A percentile compares a stretch with the other conserved stretches of the same genome.
These are phyloP conservation scores for Leptinotarsa undecemlineata DNA, from an alignment of 1,140 invertebrate genomes.

Conservation along the genomic window DNA sequence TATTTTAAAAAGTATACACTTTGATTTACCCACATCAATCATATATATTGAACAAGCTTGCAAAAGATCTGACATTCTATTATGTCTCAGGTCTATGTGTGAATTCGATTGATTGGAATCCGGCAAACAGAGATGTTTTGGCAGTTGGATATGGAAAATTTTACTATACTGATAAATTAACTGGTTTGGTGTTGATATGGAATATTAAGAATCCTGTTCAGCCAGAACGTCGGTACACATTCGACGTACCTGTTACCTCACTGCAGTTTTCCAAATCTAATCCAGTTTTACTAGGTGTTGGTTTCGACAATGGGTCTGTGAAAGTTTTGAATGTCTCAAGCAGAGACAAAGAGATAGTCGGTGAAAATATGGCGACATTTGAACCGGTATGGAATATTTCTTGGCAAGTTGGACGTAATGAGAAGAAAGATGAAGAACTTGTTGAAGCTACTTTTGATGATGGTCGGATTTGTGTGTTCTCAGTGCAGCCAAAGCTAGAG, in stretches of 20 bases:
- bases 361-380: constrained; percentile 57
- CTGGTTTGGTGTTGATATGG: constrained; percentile 78
- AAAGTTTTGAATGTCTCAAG: constrained; percentile 71
- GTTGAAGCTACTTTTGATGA: constrained; percentile 52
- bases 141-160: constrained; percentile 74
- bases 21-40: too few species aligned
- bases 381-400: constrained; percentile 69
- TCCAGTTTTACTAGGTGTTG: constrained; percentile 76
- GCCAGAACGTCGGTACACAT: constrained; percentile 74
- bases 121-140: constrained; percentile 65
- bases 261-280: constrained; percentile 70
- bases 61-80: too few species aligned
- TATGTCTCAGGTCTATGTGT: constrained; percentile 54
- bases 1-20: too few species aligned
- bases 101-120: constrained; percentile 66
- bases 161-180: constrained; percentile 57
- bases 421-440: constrained; percentile 47
- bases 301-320: constrained; percentile 78
- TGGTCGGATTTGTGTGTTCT: constrained; percentile 58
- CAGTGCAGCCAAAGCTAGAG: constrained; percentile 33
- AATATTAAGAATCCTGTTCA: constrained; percentile 84
- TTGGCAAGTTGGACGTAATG: constrained; percentile 60
- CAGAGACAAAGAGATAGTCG: constrained; percentile 59
- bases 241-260: constrained; percentile 71
- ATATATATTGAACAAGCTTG: too few species aligned